A percentile compares a stretch with the other conserved stretches of the same genome.
phyloP scores from a whole-genome alignment of 2,888 invertebrate genomes.

The Choreutis nemorana region DNA sequence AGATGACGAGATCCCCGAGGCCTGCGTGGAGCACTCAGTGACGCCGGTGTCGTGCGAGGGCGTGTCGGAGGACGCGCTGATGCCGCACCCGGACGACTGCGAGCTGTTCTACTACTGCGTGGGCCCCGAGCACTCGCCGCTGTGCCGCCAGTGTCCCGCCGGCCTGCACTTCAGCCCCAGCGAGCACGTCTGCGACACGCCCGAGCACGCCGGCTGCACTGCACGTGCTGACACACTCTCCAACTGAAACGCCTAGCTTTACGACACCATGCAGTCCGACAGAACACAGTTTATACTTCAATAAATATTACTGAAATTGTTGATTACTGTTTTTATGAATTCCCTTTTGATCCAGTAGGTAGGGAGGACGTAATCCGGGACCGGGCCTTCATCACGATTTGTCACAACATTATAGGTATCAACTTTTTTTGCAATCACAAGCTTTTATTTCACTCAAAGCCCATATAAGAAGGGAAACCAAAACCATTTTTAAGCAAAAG shows the following conservation, averaged over 20 bases:
- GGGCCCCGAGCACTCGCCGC: conserved; percentile 9
- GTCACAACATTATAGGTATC: no score
- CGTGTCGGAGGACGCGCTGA: conserved; percentile 14
- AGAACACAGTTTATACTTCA: conserved; percentile 19
- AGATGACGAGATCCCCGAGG: no score
- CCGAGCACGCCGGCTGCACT: conserved; percentile 16
- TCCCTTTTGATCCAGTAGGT: no score
- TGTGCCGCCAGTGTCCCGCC: conserved; percentile 23
- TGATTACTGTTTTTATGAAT: neutral
- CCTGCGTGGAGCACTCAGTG: conserved; percentile 15
- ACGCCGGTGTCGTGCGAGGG: conserved; percentile 18
- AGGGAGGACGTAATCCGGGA: no score
- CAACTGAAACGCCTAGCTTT: neutral
- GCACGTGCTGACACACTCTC: neutral
- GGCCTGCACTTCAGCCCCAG: conserved; percentile 21
- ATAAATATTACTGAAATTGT: neutral
- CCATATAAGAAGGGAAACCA: no score
- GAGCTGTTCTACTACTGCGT: conserved; percentile 25
- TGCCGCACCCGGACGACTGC: conserved; percentile 25
- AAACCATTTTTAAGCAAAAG: no score
- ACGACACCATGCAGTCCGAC: conserved; percentile 8
- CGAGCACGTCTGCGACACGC: conserved; percentile 21
- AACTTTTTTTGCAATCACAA: no score
- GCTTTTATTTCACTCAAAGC: no score
- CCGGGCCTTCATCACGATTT: no score